Evolutionary conservation across 2,797 vertebrate species (phyloP), one percentile per base, ranked within the genome.

Genomic region (Xenopus petersii): DNA sequence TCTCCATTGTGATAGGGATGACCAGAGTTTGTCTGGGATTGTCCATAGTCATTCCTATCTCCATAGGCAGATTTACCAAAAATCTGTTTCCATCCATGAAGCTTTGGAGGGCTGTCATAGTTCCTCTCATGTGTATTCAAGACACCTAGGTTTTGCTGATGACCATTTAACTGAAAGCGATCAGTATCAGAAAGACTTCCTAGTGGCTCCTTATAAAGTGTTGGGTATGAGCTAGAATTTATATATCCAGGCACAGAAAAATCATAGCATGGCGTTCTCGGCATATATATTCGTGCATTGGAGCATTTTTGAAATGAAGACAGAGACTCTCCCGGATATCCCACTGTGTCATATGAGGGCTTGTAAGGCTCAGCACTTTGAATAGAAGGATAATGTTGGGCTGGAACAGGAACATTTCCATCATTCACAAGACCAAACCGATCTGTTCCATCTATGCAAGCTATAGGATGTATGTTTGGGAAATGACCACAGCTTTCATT

Each of bases 241-340:
- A 93, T 78, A 59, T 94, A 95, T 30, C 91, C 83, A 49, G 95
- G 92, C 49, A 89, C 86, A 63, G 90, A 79, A 80, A 94, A 94
- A 56, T 98, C 95, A 0, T 96, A 98, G 69, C 90, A 85, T 48
- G 87, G 70, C 0, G 94, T 86, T 67, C 91, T 86, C 12, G 94
- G 80, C 86, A 95, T 71, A 61, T 91, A 96, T 74, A 96, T 84
- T 68, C 93, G 92, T 48, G 94, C 87, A 74, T 93, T 94, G 60
- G 92, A 56, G 58, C 90, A 88, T 84, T 95, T 98, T 70, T 94
- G 91, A 55, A 96, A 87, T 0, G 91, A 71, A 0, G 84, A 80
- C 0, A 90, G 49, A 26, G 88, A 47, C 2, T 96, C 94, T 48
- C 88, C 90, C 75, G 93, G 89, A 69, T 91, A 81, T 79, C 84